phyloP scores from a whole-genome alignment of 2,113 vertebrate genomes.

The Accipiter virgatus region DNA sequence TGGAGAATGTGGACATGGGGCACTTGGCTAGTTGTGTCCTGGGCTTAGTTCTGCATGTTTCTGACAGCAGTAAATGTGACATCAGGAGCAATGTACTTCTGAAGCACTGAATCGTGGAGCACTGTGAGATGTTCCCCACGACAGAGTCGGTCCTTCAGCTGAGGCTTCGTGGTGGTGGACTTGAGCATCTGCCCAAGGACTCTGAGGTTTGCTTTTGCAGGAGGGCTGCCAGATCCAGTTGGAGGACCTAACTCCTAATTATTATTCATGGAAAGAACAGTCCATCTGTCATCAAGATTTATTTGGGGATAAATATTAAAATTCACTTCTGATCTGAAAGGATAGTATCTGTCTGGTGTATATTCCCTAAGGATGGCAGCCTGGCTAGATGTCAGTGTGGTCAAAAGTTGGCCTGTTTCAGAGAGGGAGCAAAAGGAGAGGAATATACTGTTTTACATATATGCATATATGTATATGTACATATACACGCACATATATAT shows the following conservation, averaged over 20 bases:
- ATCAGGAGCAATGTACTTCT: not conserved
- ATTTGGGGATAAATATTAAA: conserved; percentile 7
- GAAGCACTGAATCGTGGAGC: not conserved
- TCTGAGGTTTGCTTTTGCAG: not conserved
- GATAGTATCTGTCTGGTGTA: not conserved
- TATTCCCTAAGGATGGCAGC: not conserved
- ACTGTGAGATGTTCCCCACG: not conserved
- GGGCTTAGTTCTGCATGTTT: not conserved
- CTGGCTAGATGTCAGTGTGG: not conserved
- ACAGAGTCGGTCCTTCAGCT: not conserved
- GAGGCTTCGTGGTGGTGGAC: not conserved
- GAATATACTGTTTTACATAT: not conserved
- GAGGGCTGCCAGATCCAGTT: not conserved
- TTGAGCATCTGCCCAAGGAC: not conserved
- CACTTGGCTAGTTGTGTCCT: not conserved
- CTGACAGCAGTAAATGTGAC: not conserved
- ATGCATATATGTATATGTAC: too few species aligned
- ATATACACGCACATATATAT: not conserved
- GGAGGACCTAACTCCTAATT: not conserved
- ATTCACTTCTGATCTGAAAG: not conserved
- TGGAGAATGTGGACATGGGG: not conserved
- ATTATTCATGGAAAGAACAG: not conserved
- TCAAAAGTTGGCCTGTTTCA: not conserved
- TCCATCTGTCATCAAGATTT: conserved; percentile 20
- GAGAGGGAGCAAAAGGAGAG: not conserved